Evolutionary conservation across 2,113 vertebrate genomes (phyloP).

Genomic region (Microtus richardsoni): DNA sequence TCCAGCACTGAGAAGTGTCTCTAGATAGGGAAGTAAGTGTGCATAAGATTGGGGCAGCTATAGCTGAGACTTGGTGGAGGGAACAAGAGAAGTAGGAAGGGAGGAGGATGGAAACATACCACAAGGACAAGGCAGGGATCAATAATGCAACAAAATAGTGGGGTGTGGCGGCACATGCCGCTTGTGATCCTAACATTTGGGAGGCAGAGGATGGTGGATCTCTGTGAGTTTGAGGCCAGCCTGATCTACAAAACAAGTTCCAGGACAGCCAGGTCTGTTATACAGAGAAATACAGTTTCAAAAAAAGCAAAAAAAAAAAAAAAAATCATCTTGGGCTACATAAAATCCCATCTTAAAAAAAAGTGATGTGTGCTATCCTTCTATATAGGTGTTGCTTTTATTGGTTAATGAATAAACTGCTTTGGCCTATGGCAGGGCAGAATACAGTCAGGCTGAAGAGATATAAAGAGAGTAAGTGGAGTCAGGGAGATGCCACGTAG

Average conservation of each 20-base stretch:
- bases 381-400: too few relatives aligned
- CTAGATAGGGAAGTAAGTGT: neutral
- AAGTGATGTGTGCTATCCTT: too few relatives aligned
- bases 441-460: too few relatives aligned
- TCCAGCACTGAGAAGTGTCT: neutral
- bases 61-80: neutral
- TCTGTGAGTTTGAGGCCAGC: neutral
- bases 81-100: neutral
- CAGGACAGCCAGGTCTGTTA: neutral
- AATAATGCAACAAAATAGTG: neutral
- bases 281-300: neutral
- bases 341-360: neutral
- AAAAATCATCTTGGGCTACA: neutral
- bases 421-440: too few relatives aligned
- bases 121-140: neutral
- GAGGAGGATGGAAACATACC: too few relatives aligned
- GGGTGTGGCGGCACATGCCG: neutral
- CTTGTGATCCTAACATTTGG: too few relatives aligned
- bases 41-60: neutral
- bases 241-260: neutral
- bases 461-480: too few relatives aligned
- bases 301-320: neutral
- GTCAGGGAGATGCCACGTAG: too few relatives aligned
- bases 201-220: neutral
- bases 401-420: too few relatives aligned